Evolutionary conservation across 2,888 invertebrate species (phyloP).

Genomic region (Lapara coniferarum): DNA sequence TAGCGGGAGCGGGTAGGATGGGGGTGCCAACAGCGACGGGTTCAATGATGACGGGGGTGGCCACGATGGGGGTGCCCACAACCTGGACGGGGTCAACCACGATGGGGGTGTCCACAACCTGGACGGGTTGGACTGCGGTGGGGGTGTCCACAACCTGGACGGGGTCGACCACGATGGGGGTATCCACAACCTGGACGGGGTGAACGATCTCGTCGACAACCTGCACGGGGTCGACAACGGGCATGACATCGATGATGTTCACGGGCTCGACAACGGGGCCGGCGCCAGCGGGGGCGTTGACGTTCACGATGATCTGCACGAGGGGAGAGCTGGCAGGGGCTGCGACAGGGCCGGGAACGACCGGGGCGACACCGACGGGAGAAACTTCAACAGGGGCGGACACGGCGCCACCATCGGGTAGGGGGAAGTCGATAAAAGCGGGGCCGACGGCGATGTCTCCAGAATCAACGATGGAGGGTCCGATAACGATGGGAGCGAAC

Average conservation of each 20-base stretch:
- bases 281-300: constrained; percentile 36
- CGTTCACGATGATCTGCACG: constrained; percentile 39
- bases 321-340: constrained; percentile 30
- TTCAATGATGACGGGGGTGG: constrained; percentile 38
- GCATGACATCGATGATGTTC: constrained; percentile 4
- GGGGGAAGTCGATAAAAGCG: constrained; percentile 42
- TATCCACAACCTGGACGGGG: background rate
- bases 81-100: constrained; percentile 27
- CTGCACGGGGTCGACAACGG: background rate
- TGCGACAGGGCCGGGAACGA: constrained; percentile 13
- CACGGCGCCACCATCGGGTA: constrained; percentile 35
- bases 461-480: constrained; percentile 35
- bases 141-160: constrained; percentile 23
- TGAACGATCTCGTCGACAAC: constrained; percentile 4
- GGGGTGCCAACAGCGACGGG: constrained; percentile 47
- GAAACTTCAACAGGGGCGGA: constrained; percentile 29
- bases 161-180: constrained; percentile 12
- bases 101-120: constrained; percentile 29
- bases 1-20: constrained; percentile 49
- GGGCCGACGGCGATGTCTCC: constrained; percentile 45
- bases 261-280: constrained; percentile 35
- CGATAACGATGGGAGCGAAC: constrained; percentile 34
- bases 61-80: background rate
- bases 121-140: background rate
- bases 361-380: constrained; percentile 22